These are phyloP conservation scores for Catharus fuscescens DNA, from an alignment of 2,113 vertebrate genomes.

Conservation along the genomic window DNA sequence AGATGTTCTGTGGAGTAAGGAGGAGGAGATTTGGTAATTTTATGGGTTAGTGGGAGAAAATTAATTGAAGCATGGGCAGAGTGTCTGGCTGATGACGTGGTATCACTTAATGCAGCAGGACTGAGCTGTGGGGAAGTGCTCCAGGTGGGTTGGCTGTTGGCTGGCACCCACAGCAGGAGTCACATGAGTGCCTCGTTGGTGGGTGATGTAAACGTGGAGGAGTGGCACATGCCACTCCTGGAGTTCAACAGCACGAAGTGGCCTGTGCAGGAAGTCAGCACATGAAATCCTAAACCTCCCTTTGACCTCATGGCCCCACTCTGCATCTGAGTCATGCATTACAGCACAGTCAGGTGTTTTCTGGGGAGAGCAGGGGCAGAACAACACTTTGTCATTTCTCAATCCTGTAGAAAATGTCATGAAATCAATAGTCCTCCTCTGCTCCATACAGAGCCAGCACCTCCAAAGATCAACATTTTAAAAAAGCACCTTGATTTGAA, in stretches of 20 bases:
- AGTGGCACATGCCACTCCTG: background rate
- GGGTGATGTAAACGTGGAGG: background rate
- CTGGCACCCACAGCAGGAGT: background rate
- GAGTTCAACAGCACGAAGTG: background rate
- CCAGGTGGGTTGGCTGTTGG: rapidly evolving
- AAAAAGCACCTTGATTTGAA: background rate
- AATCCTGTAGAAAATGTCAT: background rate
- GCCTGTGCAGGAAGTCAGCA: background rate
- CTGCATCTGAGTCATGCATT: background rate
- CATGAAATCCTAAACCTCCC: background rate
- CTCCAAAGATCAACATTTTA: background rate
- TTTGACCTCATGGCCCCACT: background rate
- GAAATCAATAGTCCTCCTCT: background rate
- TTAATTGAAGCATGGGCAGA: rapidly evolving
- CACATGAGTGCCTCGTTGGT: rapidly evolving
- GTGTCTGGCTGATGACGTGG: background rate
- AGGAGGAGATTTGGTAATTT: background rate
- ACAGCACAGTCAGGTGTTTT: background rate
- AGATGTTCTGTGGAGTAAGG: background rate
- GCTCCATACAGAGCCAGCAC: rapidly evolving
- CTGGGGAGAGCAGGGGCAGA: background rate
- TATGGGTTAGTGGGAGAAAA: background rate
- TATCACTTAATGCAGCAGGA: background rate
- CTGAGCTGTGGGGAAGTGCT: background rate
- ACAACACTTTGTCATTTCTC: background rate